Evolutionary conservation across 2,113 vertebrate genomes (phyloP).

Genomic region (Lasiurus borealis): DNA sequence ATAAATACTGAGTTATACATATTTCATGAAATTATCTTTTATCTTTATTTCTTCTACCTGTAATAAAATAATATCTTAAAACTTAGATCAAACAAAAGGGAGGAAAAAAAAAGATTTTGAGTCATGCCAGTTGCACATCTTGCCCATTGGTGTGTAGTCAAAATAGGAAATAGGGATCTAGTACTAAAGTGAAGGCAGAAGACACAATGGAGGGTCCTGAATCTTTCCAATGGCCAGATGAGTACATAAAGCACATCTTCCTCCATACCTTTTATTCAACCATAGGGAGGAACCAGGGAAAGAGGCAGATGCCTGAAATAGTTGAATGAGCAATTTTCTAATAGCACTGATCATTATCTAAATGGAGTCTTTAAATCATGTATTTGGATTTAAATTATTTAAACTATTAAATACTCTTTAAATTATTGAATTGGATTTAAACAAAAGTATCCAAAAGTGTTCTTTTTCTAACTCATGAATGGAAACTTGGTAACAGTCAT

Average conservation of each 20-base stretch:
- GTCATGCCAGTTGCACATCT: neutral
- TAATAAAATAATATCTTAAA: neutral
- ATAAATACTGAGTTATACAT: neutral
- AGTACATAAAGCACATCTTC: neutral
- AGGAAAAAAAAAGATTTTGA: neutral
- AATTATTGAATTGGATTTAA: constrained; percentile 19
- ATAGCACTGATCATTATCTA: neutral
- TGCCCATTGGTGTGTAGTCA: neutral
- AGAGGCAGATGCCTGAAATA: neutral
- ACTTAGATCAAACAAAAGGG: neutral
- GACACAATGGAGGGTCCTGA: rapidly evolving
- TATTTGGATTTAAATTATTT: constrained; percentile 26
- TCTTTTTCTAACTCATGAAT: neutral
- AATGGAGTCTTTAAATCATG: neutral
- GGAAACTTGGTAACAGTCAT: neutral
- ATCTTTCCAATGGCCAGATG: neutral
- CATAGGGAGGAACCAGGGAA: neutral
- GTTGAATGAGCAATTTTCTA: neutral
- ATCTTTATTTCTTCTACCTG: neutral
- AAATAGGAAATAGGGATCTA: neutral
- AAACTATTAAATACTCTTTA: neutral
- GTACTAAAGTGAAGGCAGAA: neutral
- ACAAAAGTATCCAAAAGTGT: neutral
- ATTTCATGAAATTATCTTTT: neutral
- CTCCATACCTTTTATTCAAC: neutral